These are phyloP conservation scores for Nasonia giraulti DNA, from an alignment of 1,140 invertebrate genomes.

Conservation along the genomic window DNA sequence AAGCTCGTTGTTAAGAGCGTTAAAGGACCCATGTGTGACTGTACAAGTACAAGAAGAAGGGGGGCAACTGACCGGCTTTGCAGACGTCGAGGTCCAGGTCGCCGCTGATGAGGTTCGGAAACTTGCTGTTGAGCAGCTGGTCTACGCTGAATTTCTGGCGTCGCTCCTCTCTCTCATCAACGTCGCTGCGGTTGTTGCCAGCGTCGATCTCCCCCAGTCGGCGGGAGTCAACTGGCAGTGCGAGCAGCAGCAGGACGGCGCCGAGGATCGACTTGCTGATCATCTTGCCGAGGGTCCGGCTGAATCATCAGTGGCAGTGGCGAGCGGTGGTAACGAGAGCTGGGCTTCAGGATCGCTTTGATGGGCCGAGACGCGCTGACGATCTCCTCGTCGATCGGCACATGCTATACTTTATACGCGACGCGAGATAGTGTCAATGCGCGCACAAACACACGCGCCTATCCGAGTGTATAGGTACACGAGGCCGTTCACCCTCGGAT, in stretches of 20 bases:
- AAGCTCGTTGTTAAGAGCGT: neutral
- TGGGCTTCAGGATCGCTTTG: too few relatives aligned
- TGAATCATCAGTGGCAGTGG: neutral
- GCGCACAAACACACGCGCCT: neutral
- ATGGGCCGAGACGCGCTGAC: too few relatives aligned
- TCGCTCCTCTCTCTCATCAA: neutral
- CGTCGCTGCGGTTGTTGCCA: neutral
- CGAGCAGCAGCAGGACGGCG: neutral
- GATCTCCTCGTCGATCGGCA: neutral
- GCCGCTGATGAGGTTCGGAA: conserved; percentile 80
- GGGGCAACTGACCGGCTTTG: conserved; percentile 83
- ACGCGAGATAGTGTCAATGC: neutral
- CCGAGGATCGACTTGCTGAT: neutral
- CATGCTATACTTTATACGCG: neutral
- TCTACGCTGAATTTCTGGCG: conserved; percentile 78
- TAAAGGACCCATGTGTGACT: too few relatives aligned
- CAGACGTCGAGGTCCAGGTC: conserved; percentile 90
- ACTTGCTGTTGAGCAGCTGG: conserved; percentile 79
- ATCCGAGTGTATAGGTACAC: neutral
- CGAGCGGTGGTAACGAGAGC: too few relatives aligned
- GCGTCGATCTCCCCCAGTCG: neutral
- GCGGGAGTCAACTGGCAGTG: neutral
- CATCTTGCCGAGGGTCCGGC: neutral
- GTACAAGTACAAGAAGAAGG: neutral
- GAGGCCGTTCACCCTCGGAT: neutral